Conservation (phyloP, 2,113 vertebrate species). For the Capreolus pygargus region DNA sequence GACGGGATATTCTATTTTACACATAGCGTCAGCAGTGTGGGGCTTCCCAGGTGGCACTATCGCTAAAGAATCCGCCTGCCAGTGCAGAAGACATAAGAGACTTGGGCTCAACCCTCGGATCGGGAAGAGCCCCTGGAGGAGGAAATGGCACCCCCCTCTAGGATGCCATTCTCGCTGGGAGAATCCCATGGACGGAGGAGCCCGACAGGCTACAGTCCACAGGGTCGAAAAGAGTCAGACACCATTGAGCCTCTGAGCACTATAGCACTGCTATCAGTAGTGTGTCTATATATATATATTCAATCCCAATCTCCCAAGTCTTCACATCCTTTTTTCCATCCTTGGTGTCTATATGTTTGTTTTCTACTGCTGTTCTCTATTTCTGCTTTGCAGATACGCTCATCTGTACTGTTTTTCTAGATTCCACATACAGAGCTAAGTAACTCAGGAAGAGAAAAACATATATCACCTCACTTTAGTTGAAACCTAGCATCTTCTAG, state of each 20-base stretch:
- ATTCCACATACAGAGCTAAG: not conserved
- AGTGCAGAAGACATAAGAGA: not conserved
- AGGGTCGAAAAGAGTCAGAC: not conserved
- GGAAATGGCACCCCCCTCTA: not conserved
- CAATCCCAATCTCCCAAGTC: not conserved
- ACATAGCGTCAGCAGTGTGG: not conserved
- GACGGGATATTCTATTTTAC: not conserved
- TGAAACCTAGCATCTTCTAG: not conserved
- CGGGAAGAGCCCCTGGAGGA: not conserved
- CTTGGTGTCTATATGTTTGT: not conserved
- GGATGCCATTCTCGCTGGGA: not conserved
- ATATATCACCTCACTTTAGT: not conserved
- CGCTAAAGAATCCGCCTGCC: not conserved
- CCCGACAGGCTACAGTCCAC: not conserved
- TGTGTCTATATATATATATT: too few species aligned
- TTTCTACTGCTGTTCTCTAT: not conserved
- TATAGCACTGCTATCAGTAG: not conserved
- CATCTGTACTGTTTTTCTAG: not conserved
- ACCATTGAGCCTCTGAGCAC: not conserved
- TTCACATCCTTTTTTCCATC: not conserved
- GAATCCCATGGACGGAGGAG: not conserved
- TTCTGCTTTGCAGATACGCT: not conserved
- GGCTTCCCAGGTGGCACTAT: not conserved
- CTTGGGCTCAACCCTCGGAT: not conserved
- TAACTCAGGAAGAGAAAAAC: not conserved